Evolutionary conservation across 2,113 vertebrate genomes (phyloP), one percentile per base, ranked within the genome.

Genomic region (Sprattus sprattus): DNA sequence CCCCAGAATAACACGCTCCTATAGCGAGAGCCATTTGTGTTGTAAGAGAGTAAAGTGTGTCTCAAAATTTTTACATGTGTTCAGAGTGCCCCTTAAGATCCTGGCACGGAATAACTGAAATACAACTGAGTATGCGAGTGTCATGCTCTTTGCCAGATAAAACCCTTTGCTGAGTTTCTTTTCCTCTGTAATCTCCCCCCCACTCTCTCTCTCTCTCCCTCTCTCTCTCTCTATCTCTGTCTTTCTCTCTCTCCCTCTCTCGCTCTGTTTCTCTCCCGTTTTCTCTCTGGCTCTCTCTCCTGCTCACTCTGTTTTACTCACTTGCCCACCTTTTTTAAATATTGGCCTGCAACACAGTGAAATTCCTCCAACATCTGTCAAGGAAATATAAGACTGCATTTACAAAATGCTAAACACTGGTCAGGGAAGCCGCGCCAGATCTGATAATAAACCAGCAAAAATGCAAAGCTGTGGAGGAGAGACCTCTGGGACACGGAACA

Each of bases 311-410:
- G 11, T 78, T 39, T 16, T 78, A 67, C 64, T 67, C 64, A 67
- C 64, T 67, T 28, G 25, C 85, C 85, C 44, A 81, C 47, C 54
- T 88, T 84, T 89, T 92, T 85, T 11, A 86, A 88, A 87, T 90
- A 49, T 91, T 93, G 93, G 91, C 92, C 83, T 0, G 86, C 90
- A 47, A 84, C 89, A 45, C 89, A 92, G 92, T 92, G 86, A 90
- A 92, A 93, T 92, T 93, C 92, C 90, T 93, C 86, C 52, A 91
- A 92, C 92, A 92, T 94, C 92, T 94, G 93, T 94, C 92, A 89
- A 90, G 91, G 90, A 94, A 92, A 94, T 91, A 91, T 89, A 90
- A 90, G 84, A 93, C 88, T 86, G 84, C 93, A 87, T 92, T 92
- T 90, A 91, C 91, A 90, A 85, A 93, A 93, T 88, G 92, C 91